These are phyloP conservation scores for Ligdia adustata DNA, from an alignment of 2,888 invertebrate species.

Conservation along the genomic window DNA sequence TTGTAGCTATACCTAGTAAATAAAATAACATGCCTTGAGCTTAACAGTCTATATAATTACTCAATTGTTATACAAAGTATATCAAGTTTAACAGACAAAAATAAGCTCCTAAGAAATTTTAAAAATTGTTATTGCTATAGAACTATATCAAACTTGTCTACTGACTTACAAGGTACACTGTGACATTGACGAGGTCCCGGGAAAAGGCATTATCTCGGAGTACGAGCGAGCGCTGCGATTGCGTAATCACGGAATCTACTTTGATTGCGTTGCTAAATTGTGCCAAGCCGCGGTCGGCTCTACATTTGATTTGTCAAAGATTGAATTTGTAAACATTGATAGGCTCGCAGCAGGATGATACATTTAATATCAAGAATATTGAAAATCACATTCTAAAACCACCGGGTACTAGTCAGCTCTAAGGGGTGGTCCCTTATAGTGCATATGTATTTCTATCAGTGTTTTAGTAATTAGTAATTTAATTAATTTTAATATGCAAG, in stretches of 20 bases:
- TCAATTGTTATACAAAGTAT: too few relatives aligned
- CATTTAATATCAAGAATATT: too few relatives aligned
- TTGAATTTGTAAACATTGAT: conserved; percentile 12
- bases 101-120: background rate
- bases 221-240: conserved; percentile 51
- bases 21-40: too few relatives aligned
- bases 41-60: too few relatives aligned
- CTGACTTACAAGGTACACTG: conserved; percentile 3
- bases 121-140: background rate
- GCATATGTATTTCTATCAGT: too few relatives aligned
- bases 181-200: conserved; percentile 59
- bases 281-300: conserved; percentile 16
- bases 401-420: too few relatives aligned
- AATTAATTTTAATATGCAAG: too few relatives aligned
- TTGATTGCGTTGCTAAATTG: conserved; percentile 30
- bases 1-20: background rate
- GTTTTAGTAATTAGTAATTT: too few relatives aligned
- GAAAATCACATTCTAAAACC: too few relatives aligned
- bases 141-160: conserved; percentile 5
- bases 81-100: too few relatives aligned
- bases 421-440: too few relatives aligned
- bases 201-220: conserved; percentile 59
- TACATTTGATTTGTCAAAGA: conserved; percentile 15
- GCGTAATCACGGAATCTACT: conserved; percentile 51
- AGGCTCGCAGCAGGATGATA: too few relatives aligned